phyloP scores from a whole-genome alignment of 1,140 invertebrate genomes.

The Trichogramma pretiosum region DNA sequence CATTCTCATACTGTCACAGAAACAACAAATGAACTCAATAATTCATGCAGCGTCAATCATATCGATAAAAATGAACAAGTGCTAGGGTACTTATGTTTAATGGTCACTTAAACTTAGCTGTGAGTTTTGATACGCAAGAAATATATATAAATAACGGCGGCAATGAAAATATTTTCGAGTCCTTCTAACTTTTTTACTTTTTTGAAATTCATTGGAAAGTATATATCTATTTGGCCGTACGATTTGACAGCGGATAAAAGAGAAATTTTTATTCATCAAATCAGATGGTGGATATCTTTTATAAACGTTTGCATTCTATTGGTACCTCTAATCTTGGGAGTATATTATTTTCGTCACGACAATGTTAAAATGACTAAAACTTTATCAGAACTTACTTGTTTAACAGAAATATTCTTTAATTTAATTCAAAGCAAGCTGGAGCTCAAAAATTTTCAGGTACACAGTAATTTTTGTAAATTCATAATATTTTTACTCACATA shows the following conservation, averaged over 20 bases:
- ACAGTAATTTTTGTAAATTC: too few relatives aligned
- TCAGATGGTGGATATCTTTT: conserved; percentile 1
- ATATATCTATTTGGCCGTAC: background rate
- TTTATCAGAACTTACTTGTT: conserved; percentile 21
- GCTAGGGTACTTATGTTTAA: too few relatives aligned
- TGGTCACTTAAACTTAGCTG: background rate
- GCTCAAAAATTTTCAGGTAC: conserved; percentile 19
- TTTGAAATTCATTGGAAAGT: background rate
- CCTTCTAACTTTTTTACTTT: background rate
- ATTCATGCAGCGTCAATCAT: background rate
- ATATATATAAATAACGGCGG: too few relatives aligned
- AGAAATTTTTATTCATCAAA: background rate
- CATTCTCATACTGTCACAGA: too few relatives aligned
- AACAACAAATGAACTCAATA: background rate
- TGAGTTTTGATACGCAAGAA: background rate
- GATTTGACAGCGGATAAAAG: background rate
- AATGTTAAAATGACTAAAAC: conserved; percentile 17
- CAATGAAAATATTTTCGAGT: background rate
- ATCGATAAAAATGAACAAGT: background rate
- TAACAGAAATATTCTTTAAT: conserved; percentile 20
- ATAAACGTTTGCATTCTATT: conserved; percentile 12
- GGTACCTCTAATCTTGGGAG: conserved; percentile 16
- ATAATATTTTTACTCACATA: background rate
- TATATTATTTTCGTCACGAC: conserved; percentile 17
- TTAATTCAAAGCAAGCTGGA: conserved; percentile 20